Conservation (phyloP, 2,113 vertebrate genomes). For the Proteles cristata region DNA sequence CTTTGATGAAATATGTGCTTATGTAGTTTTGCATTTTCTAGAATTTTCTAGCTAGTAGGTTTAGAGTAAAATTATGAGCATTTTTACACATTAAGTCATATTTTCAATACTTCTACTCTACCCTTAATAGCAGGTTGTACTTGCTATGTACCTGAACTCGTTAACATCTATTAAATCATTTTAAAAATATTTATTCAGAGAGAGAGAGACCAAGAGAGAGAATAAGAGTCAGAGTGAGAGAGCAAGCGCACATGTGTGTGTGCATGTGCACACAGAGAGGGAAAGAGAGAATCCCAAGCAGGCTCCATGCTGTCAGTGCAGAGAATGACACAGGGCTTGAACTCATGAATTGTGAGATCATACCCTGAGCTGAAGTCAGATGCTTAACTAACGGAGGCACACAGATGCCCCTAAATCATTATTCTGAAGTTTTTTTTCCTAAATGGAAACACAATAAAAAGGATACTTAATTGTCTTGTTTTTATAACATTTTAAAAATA, state of each 20-base stretch:
- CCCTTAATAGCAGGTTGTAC: neutral
- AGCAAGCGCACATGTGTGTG: no score
- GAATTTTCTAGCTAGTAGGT: neutral
- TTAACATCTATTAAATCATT: neutral
- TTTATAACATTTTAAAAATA: constrained; percentile 27
- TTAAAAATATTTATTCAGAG: no score
- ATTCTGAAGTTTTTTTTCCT: neutral
- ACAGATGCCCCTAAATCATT: neutral
- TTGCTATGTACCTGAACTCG: neutral
- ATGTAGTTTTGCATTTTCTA: neutral
- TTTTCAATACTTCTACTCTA: neutral
- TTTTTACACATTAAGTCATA: neutral
- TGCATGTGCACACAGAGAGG: no score
- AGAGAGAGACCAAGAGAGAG: no score
- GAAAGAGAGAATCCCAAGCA: no score
- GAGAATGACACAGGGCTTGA: no score
- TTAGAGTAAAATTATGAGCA: neutral
- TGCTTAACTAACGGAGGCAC: no score
- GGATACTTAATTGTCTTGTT: neutral
- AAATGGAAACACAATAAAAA: neutral
- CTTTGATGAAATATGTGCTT: neutral
- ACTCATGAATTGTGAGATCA: no score
- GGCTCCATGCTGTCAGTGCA: no score
- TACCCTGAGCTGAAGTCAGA: no score
- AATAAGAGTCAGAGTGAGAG: no score